Conservation (phyloP, 2,888 invertebrate species). For the Frankliniella fusca region DNA sequence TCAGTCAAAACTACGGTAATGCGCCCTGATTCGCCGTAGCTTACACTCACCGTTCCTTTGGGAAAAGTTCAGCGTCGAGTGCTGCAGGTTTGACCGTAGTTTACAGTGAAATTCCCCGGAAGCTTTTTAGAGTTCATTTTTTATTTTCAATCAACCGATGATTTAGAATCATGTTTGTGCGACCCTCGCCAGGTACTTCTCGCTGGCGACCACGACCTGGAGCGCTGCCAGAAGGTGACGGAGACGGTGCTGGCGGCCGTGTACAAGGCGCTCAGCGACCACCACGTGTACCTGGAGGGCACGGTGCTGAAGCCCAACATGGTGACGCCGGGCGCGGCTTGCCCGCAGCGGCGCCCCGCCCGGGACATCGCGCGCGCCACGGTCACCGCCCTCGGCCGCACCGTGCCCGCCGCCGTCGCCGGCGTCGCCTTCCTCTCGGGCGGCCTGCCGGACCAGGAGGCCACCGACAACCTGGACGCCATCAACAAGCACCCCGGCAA, state of each 20-base stretch:
- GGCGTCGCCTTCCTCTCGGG: slow-evolving; percentile 97
- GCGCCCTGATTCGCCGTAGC: no score
- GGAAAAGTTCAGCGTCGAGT: no score
- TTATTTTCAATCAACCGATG: no score
- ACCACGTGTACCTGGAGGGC: slow-evolving; percentile 96
- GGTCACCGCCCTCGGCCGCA: slow-evolving; percentile 85
- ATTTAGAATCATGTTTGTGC: background rate
- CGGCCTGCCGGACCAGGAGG: slow-evolving; percentile 97
- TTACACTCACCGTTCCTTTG: no score
- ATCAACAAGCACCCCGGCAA: slow-evolving; percentile 81
- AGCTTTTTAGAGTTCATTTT: background rate
- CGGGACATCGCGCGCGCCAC: slow-evolving; percentile 91
- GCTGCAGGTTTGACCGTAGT: no score
- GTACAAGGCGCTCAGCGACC: slow-evolving; percentile 95
- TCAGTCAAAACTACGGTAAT: no score
- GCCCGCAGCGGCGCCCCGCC: slow-evolving; percentile 70
- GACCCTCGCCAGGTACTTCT: slow-evolving; percentile 63
- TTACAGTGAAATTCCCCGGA: no score
- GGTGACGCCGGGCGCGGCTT: slow-evolving; percentile 89
- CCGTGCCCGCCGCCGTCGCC: slow-evolving; percentile 90
- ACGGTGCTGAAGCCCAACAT: slow-evolving; percentile 98
- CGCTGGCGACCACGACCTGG: slow-evolving; percentile 95
- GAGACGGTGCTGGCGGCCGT: slow-evolving; percentile 91
- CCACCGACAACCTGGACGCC: slow-evolving; percentile 91
- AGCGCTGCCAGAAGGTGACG: slow-evolving; percentile 89